These are phyloP conservation scores for Ceratoteleas bidentatus DNA, from an alignment of 1,140 invertebrate genomes.

Conservation along the genomic window DNA sequence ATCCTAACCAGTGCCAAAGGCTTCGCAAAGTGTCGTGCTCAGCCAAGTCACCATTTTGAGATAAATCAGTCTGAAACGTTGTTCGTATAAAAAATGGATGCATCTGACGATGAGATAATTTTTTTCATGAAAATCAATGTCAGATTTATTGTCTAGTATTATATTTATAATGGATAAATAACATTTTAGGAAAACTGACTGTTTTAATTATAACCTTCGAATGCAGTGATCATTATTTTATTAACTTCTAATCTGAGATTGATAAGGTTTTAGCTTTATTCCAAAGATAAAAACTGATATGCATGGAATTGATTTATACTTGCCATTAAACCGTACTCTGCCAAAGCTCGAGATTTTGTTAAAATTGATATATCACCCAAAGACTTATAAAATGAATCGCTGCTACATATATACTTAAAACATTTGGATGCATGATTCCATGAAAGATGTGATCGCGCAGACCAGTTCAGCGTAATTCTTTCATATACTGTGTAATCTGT, in stretches of 20 bases:
- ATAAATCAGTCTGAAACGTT: conserved; percentile 72
- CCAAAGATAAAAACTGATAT: no score
- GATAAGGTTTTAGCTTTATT: no score
- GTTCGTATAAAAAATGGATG: not conserved
- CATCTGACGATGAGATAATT: no score
- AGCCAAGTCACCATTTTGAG: conserved; percentile 85
- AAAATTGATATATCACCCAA: conserved; percentile 87
- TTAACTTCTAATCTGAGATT: no score
- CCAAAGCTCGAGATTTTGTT: conserved; percentile 87
- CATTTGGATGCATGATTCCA: conserved; percentile 89
- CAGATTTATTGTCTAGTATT: no score
- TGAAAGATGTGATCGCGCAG: conserved; percentile 84
- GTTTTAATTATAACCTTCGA: not conserved
- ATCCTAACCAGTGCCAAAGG: conserved; percentile 89
- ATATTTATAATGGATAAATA: no score
- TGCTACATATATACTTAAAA: conserved; percentile 83
- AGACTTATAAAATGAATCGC: conserved; percentile 82
- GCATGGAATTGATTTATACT: conserved; percentile 51
- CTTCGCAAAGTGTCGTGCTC: conserved; percentile 85
- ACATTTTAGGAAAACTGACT: no score
- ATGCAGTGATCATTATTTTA: no score
- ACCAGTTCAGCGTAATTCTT: conserved; percentile 91
- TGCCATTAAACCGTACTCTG: conserved; percentile 90
- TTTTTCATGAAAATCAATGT: no score
- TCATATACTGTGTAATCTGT: conserved; percentile 90